Evolutionary conservation across 2,113 vertebrate species (phyloP).

Genomic region (Poeciliopsis prolifica): DNA sequence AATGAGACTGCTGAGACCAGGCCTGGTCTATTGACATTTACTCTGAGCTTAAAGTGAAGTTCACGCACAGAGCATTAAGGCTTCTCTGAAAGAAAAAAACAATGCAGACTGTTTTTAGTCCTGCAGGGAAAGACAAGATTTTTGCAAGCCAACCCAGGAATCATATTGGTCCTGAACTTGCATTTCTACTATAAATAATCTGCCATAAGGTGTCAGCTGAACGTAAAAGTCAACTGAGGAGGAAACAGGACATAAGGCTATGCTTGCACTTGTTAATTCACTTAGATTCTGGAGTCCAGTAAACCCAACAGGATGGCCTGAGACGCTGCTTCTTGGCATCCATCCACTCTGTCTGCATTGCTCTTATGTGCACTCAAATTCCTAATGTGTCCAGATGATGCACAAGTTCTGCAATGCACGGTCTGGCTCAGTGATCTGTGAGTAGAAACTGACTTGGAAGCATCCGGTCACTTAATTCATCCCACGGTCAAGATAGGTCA

Average conservation of each 20-base stretch:
- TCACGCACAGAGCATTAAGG: constrained; percentile 58
- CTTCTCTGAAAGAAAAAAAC: constrained; percentile 48
- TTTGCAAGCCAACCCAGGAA: constrained; percentile 47
- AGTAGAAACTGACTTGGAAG: constrained; percentile 56
- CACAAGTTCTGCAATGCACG: constrained; percentile 14
- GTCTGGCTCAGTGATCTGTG: constrained; percentile 52
- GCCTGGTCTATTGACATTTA: constrained; percentile 32
- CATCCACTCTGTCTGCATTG: constrained; percentile 17
- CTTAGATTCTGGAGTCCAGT: constrained; percentile 15
- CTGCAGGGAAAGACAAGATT: constrained; percentile 35
- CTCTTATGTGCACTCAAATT: constrained; percentile 12
- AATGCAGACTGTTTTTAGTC: constrained; percentile 27
- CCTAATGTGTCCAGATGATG: constrained; percentile 1
- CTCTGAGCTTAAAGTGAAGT: constrained; percentile 43
- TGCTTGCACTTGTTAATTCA: constrained; percentile 32
- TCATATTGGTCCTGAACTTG: constrained; percentile 53
- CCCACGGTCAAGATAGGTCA: constrained; percentile 34
- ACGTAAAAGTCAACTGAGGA: constrained; percentile 29
- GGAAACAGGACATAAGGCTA: constrained; percentile 39
- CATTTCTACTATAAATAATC: constrained; percentile 27
- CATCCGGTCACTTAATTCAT: constrained; percentile 57
- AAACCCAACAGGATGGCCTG: not conserved
- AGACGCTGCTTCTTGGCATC: constrained; percentile 24
- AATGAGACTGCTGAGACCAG: constrained; percentile 52
- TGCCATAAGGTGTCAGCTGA: constrained; percentile 29